Percentiles rank a stretch among this genome's conserved stretches.
Conservation (phyloP, 2,797 vertebrate species). For the Falco rusticolus region DNA sequence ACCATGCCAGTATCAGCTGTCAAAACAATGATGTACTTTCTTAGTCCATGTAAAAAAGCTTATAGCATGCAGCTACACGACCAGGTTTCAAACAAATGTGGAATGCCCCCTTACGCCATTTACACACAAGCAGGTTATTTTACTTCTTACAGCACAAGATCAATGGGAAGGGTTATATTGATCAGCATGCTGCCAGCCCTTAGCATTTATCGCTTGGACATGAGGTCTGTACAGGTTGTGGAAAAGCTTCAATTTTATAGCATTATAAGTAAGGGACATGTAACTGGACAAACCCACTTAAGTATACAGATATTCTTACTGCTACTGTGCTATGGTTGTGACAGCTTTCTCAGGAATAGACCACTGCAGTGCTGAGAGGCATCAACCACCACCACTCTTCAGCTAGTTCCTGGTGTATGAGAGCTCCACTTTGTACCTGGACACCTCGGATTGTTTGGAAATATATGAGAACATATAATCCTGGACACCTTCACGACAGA, state of each 20-base stretch:
- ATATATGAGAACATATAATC: background rate
- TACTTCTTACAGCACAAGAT: background rate
- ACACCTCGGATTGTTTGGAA: background rate
- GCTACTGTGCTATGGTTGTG: background rate
- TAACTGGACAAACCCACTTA: background rate
- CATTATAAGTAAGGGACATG: background rate
- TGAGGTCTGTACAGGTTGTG: background rate
- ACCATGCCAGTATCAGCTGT: background rate
- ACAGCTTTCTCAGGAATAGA: background rate
- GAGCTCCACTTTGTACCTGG: background rate
- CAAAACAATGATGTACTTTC: background rate
- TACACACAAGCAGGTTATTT: background rate
- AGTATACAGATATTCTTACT: background rate
- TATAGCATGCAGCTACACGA: background rate
- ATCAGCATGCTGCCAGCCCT: background rate
- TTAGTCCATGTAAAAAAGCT: background rate
- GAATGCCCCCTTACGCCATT: background rate
- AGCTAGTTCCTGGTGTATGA: background rate
- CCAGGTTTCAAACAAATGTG: background rate
- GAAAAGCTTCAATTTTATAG: background rate
- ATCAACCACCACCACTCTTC: too few relatives aligned
- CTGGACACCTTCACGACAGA: background rate
- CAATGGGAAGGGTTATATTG: background rate
- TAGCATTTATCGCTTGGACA: background rate
- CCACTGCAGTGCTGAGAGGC: background rate